Base-by-base conservation (phyloP, 2,888 invertebrate species). In the Ormyrus rosae region DNA sequence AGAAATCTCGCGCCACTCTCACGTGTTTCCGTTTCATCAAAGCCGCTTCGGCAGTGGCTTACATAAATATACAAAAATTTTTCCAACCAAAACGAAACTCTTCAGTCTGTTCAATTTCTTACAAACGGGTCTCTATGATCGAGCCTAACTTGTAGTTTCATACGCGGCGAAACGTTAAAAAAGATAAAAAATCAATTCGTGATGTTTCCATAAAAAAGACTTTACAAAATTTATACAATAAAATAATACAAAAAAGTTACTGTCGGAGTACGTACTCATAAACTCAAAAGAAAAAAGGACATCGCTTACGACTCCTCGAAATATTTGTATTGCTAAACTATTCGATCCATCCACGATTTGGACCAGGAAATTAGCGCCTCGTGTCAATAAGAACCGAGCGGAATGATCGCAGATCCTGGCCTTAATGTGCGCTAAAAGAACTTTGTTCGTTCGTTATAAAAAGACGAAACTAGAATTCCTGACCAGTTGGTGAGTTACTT, bases 221-320 rank as follows among this genome's bases (percentile, higher is more conserved):
- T 82, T 82, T 80, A 82, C 78, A 82, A 81, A 82, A 80, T 82
- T 82, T 82, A 74, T 78, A 82, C 80, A 80, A 81, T 82, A 81
- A 82, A 80, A 82, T 72, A 80, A 80, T 80, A 80, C 68, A 82
- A 82, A 80, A 81, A 72, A 65, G 34, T 80, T 69, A 58, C 72
- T 70, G 75, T 56, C n/a, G 48, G 58, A 67, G 74, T 78, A 78
- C 55, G 50, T 34, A 72, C 19, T 76, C 53, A 10, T 64, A 55
- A 79, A 71, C 51, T 72, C 19, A 78, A 13, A 69, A 72, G 34
- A 71, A 60, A n/a, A 64, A 68, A 55, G 63, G 58, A 55, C 74
- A 74, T 63, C 74, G 60, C 63, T 13, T 55, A 50, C 69, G 76
- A 71, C 73, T 70, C 51, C 63, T 58, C 48, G 48, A 48, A 70